These are phyloP conservation scores for Alethe diademata DNA, from an alignment of 2,113 vertebrate genomes.

Conservation along the genomic window DNA sequence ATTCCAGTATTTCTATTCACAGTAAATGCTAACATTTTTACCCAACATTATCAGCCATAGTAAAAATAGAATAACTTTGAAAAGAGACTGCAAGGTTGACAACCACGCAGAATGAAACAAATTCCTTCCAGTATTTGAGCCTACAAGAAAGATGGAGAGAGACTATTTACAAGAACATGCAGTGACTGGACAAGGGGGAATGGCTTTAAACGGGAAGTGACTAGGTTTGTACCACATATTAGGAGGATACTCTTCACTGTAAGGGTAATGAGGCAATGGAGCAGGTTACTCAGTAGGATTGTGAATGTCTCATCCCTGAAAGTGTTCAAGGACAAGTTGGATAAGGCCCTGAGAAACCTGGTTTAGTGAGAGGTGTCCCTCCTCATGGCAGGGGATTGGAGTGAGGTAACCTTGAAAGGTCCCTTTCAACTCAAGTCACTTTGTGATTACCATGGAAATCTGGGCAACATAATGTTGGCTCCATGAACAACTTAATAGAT, in stretches of 20 bases:
- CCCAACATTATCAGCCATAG: not conserved
- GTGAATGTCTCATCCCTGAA: not conserved
- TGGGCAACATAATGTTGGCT: not conserved
- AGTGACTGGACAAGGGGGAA: not conserved
- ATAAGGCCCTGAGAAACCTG: not conserved
- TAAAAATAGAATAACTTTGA: not conserved
- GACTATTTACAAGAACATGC: too few species aligned
- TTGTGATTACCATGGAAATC: not conserved
- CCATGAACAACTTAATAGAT: not conserved
- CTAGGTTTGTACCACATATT: not conserved
- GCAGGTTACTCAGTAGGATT: not conserved
- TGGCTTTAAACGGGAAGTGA: not conserved
- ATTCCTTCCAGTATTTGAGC: not conserved
- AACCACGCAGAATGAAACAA: not conserved
- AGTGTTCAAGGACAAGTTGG: not conserved
- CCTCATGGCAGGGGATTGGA: not conserved
- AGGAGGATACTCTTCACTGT: not conserved
- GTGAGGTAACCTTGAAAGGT: not conserved
- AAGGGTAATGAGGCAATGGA: not conserved
- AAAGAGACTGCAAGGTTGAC: not conserved
- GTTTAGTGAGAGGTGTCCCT: not conserved
- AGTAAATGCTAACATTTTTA: not conserved
- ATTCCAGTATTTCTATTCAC: not conserved
- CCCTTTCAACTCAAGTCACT: not conserved
- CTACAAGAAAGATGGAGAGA: not conserved